Evolutionary conservation across 1,140 invertebrate genomes (phyloP), one percentile per base, ranked within the genome.

Genomic region (Atta cephalotes): DNA sequence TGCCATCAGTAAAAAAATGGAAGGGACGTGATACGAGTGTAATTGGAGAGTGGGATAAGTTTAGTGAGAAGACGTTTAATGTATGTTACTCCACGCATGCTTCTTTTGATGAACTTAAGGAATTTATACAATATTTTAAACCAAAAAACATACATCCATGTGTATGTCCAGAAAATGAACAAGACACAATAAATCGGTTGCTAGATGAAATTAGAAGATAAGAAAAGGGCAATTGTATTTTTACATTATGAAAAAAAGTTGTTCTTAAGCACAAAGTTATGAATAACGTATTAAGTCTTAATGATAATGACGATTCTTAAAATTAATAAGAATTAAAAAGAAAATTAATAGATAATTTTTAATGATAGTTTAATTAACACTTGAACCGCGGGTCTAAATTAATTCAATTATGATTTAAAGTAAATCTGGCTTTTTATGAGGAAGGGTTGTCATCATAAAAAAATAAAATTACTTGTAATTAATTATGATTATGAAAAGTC

Each of bases 41-140:
- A 56, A 91, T 96, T 86, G 93, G 93, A n/a, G 80, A 91, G 49
- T 91, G 88, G 79, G 91, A 94, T 76, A 28, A 77, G 0, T 14
- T 1, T n/a, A 89, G n/a, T 63, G 65, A 92, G 21, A 93, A 91
- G 51, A 92, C 86, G 5, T 92, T 94, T 53, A 95, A 96, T 85
- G 95, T 97, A 6, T 97, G 97, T 91, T 97, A 96, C 88, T 96
- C 97, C 2, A 96, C 95, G 16, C 97, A 97, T 91, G 96, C 96
- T 31, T 97, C 97, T 58, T 95, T 95, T 66, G 88, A 94, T 35
- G 96, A 97, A 94, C 90, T 97, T 2, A 92, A 92, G 58, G 93
- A 93, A 53, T 96, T 97, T 89, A 88, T 97, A 39, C 81, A 94
- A 66, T 96, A 96, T 92, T 94, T 97, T 68, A 92, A 95, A 65